A percentile compares a stretch with the other conserved stretches of the same genome.
Conservation (phyloP, 2,888 invertebrate species). For the Metopia argyrocephala region DNA sequence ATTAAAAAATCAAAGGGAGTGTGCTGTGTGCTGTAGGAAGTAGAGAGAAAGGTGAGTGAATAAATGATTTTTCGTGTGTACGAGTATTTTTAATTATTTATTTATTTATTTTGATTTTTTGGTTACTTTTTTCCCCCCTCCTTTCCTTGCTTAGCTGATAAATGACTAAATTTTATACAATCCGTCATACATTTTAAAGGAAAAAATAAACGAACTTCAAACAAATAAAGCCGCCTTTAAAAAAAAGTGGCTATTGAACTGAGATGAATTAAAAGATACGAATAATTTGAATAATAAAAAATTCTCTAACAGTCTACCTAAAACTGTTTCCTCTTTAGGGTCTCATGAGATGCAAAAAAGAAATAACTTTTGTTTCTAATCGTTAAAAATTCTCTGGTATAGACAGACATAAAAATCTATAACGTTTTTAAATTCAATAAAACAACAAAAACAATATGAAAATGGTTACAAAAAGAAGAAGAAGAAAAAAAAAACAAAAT, state of each 20-base stretch:
- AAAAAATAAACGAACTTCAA: constrained; percentile 44
- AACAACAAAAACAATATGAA: background rate
- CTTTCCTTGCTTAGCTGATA: constrained; percentile 18
- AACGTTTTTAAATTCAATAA: constrained; percentile 54
- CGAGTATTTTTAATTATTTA: background rate
- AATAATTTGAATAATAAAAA: background rate
- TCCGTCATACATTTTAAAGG: constrained; percentile 32
- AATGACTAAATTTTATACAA: constrained; percentile 1
- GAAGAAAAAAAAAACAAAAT: background rate
- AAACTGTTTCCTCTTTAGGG: too few relatives aligned
- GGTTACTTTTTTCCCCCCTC: background rate
- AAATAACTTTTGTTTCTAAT: background rate
- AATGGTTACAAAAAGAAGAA: background rate
- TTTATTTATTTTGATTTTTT: constrained; percentile 19
- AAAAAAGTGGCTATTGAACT: background rate
- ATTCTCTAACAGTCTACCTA: background rate
- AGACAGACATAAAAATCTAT: constrained; percentile 28
- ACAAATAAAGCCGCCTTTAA: constrained; percentile 35
- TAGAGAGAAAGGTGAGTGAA: constrained; percentile 38
- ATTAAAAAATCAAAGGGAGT: constrained; percentile 40
- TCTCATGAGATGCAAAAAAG: too few relatives aligned
- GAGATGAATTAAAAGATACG: background rate
- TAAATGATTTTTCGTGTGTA: constrained; percentile 43
- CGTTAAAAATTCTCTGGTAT: background rate
- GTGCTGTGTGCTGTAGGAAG: background rate